Evolutionary conservation across 2,888 invertebrate species (phyloP).

Genomic region (Yponomeuta evonymella): DNA sequence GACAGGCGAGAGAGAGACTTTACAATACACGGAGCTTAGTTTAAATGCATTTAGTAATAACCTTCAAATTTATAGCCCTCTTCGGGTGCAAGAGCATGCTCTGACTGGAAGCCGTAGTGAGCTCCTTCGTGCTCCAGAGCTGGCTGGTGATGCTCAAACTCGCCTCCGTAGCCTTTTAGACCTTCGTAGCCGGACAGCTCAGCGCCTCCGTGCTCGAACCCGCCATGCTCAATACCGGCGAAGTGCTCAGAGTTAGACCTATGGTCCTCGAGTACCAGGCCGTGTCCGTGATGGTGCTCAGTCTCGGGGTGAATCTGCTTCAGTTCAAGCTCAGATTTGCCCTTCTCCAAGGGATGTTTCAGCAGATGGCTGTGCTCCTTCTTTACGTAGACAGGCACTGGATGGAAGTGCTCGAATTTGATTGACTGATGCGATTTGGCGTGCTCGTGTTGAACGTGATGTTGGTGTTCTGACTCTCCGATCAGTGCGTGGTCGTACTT

Average conservation of each 20-base stretch:
- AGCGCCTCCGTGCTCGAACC: slow-evolving; percentile 35
- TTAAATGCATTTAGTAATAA: slow-evolving; percentile 45
- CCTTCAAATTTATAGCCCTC: slow-evolving; percentile 61
- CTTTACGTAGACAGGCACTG: slow-evolving; percentile 82
- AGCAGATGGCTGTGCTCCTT: slow-evolving; percentile 80
- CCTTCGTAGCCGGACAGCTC: slow-evolving; percentile 18
- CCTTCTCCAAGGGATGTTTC: slow-evolving; percentile 79
- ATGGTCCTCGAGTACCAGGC: slow-evolving; percentile 77
- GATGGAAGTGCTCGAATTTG: slow-evolving; percentile 82
- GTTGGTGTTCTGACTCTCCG: slow-evolving; percentile 74
- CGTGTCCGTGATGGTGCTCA: slow-evolving; percentile 75
- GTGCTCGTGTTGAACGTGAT: slow-evolving; percentile 78
- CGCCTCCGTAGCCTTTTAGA: slow-evolving; percentile 5
- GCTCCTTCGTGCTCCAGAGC: slow-evolving; percentile 41
- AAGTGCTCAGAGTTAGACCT: slow-evolving; percentile 60
- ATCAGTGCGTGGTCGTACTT: slow-evolving; percentile 55
- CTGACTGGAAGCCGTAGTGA: slow-evolving; percentile 40
- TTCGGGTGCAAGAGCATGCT: slow-evolving; percentile 46
- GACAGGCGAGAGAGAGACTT: not conserved
- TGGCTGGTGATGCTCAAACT: slow-evolving; percentile 39
- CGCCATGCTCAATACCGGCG: slow-evolving; percentile 37
- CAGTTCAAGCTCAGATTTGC: slow-evolving; percentile 76
- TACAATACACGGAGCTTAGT: slow-evolving; percentile 23
- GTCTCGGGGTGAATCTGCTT: slow-evolving; percentile 79
- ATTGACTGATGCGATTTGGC: slow-evolving; percentile 83